Base-by-base conservation (phyloP, 2,888 invertebrate genomes). In the Ophraella communa region DNA sequence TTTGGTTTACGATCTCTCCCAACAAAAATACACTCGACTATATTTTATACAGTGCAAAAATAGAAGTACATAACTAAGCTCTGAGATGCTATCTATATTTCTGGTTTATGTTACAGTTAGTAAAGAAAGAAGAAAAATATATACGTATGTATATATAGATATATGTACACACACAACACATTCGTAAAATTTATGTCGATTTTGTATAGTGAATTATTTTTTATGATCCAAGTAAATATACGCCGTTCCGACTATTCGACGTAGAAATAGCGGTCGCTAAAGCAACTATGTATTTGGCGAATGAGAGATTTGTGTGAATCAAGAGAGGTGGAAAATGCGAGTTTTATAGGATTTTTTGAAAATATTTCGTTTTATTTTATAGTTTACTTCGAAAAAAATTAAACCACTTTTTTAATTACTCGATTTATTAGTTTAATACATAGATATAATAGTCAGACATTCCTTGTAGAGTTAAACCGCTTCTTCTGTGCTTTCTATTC, bases 11-110 rank as follows among this genome's bases (percentile, higher is more conserved):
- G 62, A 52, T 42, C 63, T 55, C 57, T 24, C 35, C 23, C 42
- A 65, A 49, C 63, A 56, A 52, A 62, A 65, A 60, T 64, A 64
- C 64, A 60, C 45, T 33, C 49, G 47, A 62, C 64, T 64, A 62
- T 66, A 69, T 69, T 65, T 67, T 61, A 66, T 63, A 61, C 42
- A 62, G 65, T 58, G 47, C 62, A 62, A 52, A 65, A 65, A 66
- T 65, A 66, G 65, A 66, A 66, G 57, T 60, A 69, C 66, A 66
- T 66, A 64, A 66, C 45, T 64, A 62, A 66, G 52, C 55, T 64
- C 62, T 62, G 64, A 67, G 69, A 69, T 69, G 66, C 61, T 60
- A 65, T 69, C 66, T 69, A 67, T 65, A 69, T 69, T 69, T 66
- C 63, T 61, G 63, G 49, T 69, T 67, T 69, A 69, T 69, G 59